Base-by-base conservation (phyloP, 2,797 vertebrate species). In the Apodemus agrarius region DNA sequence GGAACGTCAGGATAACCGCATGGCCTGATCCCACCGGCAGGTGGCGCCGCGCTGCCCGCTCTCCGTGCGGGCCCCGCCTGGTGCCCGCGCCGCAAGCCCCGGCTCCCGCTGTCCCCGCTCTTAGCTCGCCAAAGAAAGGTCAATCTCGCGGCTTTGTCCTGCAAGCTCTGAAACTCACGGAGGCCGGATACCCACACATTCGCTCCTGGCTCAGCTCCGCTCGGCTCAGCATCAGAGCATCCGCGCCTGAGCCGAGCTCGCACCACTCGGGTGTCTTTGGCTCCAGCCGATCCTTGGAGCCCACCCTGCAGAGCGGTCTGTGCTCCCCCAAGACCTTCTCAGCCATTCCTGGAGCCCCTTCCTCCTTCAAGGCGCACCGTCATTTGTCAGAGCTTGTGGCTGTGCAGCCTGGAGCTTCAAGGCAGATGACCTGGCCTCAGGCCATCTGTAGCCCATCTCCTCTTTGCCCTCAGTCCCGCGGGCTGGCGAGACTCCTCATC, bases 101-200 rank as follows among this genome's bases (percentile, higher is more conserved):
- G 14, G 52, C 29, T 40, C 19, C 6, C 6, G 0, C 52, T 21
- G 24, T 19, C 31, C 40, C 4, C 1, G 1, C 5, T 46, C 61
- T 57, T 78, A 1, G 37, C 34, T 57, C 13, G 4, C 61, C 52
- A 21, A 10, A 1, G 2, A 14, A 26, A 52, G 14, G 72, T n/a
- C 16, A 17, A 37, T 16, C 63, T 14, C 69, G 3, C 3, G 31
- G 13, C 79, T 82, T 89, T 37, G 46, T 34, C 52, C 26, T 3
- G 17, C 40, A n/a, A 93, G 72, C 75, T 61, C 78, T 85, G 72
- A 88, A 31, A 61, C 31, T 43, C 84, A 13, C 82, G 19, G 54
- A 74, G 83, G 21, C 61, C 49, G 10, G 89, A 67, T 34, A 49
- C 61, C 40, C 52, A 34, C 52, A 5, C 65, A 61, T 16, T 7